These are phyloP conservation scores for Heteropelma amictum DNA, from an alignment of 2,888 invertebrate genomes.

Conservation along the genomic window DNA sequence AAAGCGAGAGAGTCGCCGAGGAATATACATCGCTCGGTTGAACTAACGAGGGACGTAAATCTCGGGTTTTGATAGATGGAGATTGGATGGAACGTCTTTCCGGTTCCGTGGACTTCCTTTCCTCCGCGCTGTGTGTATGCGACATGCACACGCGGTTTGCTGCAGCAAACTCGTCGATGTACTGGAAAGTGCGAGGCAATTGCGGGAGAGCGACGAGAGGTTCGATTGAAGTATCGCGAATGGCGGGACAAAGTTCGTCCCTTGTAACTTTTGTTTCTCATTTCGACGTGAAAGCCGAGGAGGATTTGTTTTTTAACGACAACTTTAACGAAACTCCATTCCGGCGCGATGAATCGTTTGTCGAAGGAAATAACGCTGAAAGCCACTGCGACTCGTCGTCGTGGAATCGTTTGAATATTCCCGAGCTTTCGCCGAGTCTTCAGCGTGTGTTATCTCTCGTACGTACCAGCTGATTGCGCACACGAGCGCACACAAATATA, in stretches of 20 bases:
- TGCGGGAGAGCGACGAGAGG: neutral
- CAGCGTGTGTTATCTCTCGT: too few species aligned
- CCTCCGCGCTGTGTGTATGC: neutral
- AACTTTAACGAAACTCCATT: too few species aligned
- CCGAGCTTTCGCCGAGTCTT: too few species aligned
- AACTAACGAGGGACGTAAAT: constrained; percentile 62
- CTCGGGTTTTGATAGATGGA: constrained; percentile 72
- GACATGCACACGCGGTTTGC: neutral
- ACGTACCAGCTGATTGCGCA: neutral
- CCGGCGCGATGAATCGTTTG: too few species aligned
- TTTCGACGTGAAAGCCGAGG: too few species aligned
- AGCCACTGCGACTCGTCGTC: neutral
- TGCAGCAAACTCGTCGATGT: neutral
- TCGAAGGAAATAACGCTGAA: too few species aligned
- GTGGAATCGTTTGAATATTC: neutral
- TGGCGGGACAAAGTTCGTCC: neutral
- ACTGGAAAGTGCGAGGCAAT: too few species aligned
- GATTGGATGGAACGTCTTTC: constrained; percentile 63
- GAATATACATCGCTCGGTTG: constrained; percentile 62
- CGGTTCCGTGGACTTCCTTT: constrained; percentile 34
- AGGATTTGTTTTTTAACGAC: too few species aligned
- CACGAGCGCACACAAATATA: neutral
- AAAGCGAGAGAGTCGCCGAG: constrained; percentile 2
- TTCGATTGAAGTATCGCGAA: neutral
- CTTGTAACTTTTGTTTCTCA: too few species aligned